Evolutionary conservation across 2,888 invertebrate species (phyloP), one percentile per base, ranked within the genome.

Genomic region (Latrodectus hesperus): DNA sequence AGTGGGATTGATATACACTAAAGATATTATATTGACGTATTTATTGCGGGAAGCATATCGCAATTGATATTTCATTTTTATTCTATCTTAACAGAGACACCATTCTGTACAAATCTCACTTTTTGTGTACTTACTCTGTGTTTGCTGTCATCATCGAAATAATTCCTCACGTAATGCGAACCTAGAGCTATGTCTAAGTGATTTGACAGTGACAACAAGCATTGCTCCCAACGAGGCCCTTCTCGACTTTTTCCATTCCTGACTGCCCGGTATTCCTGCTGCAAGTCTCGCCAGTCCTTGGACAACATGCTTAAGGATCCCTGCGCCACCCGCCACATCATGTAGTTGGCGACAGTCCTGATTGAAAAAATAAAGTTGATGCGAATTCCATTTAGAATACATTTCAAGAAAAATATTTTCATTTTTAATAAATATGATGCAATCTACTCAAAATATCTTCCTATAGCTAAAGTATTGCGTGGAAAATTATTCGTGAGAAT

Each of bases 141-240:
- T 92, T 97, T 96, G 0, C 97, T 96, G 80, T 95, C 95, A 92
- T 97, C 95, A 90, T 96, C 95, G 93, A 97, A 97, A 92, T 96
- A 96, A 91, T 96, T 96, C 80, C 95, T 94, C 4, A 97, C 96
- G 92, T 97, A 97, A 9, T 97, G 93, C 12, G 97, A 95, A 38
- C 83, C 38, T 55, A 85, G 22, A 22, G 85, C 84, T 10, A 72
- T 60, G 0, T 38, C 81, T 10, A 85, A 51, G 12, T n/a, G 9
- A 17, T 26, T 17, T 10, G 26, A 89, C 10, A 60, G 6, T 16
- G 60, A 60, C 60, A 89, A 71, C 49, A 96, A 95, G 91, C 97
- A 97, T 92, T 97, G 97, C 93, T 97, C 97, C 97, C 97, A 98
- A 26, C 97, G 94, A 73, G 97, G 95, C 92, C 96, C 96, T 83